phyloP scores from a whole-genome alignment of 2,113 vertebrate species.

The Noturus placidus region DNA sequence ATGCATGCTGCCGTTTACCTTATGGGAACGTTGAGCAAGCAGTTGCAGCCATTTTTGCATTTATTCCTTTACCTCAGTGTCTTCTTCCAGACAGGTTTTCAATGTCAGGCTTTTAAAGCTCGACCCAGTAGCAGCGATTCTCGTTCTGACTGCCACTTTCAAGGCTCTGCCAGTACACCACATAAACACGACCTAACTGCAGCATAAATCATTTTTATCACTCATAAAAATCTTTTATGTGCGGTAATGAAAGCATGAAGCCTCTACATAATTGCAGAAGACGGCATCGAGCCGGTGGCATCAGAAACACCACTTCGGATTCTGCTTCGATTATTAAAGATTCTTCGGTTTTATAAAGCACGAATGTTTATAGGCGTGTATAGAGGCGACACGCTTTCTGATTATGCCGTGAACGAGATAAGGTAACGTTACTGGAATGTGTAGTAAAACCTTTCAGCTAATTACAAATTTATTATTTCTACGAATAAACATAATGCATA shows the following conservation, averaged over 20 bases:
- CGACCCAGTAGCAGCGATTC: neutral
- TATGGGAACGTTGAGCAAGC: neutral
- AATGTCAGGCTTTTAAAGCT: constrained; percentile 3
- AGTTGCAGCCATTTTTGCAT: neutral
- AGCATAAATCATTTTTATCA: neutral
- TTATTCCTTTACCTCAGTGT: constrained; percentile 10
- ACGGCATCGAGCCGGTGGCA: neutral
- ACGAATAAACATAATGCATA: neutral
- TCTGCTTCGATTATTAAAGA: neutral
- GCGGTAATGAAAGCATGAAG: constrained; percentile 4
- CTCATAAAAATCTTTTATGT: constrained; percentile 31
- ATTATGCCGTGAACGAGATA: neutral
- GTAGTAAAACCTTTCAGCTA: neutral
- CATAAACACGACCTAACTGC: constrained; percentile 3
- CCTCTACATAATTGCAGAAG: constrained; percentile 14
- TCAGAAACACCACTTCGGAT: neutral
- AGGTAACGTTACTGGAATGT: neutral
- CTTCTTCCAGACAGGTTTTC: neutral
- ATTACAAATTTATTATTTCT: neutral
- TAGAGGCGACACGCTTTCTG: neutral
- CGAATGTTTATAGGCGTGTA: neutral
- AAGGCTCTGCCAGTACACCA: constrained; percentile 19
- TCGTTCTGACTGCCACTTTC: constrained; percentile 17
- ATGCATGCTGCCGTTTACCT: neutral
- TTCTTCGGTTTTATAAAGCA: neutral